phyloP scores from a whole-genome alignment of 2,888 invertebrate genomes.

The Unio pictorum region DNA sequence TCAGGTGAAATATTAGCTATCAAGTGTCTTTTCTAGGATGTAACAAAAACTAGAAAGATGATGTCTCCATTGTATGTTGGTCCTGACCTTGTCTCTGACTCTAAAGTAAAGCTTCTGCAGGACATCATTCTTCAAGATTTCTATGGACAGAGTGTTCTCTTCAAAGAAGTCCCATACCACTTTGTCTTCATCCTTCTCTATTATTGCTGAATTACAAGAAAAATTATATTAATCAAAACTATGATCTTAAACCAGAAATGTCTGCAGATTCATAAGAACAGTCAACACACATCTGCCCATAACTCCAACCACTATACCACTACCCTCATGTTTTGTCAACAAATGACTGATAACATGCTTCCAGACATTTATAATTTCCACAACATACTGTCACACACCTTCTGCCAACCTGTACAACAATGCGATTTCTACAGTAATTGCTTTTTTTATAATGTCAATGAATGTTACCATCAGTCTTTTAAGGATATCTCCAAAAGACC shows the following conservation, averaged over 20 bases:
- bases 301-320: neutral
- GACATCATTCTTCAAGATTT: slow-evolving; percentile 67
- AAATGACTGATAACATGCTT: too few relatives aligned
- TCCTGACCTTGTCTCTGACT: slow-evolving; percentile 65
- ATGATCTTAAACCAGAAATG: neutral
- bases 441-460: neutral
- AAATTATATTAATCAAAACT: neutral
- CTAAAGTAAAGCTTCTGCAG: slow-evolving; percentile 69
- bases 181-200: slow-evolving; percentile 44
- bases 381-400: neutral
- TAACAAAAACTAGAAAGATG: too few relatives aligned
- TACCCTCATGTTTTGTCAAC: too few relatives aligned
- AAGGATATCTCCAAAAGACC: too few relatives aligned
- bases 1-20: too few relatives aligned
- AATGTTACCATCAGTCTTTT: too few relatives aligned
- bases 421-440: neutral
- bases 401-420: too few relatives aligned
- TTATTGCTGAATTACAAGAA: slow-evolving; percentile 33
- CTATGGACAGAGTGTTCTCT: slow-evolving; percentile 63
- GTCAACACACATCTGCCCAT: neutral
- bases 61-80: too few relatives aligned
- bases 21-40: too few relatives aligned
- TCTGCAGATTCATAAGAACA: neutral
- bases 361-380: neutral
- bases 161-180: slow-evolving; percentile 60